Conservation (phyloP, 2,113 vertebrate species). For the Prochilodus magdalenae region DNA sequence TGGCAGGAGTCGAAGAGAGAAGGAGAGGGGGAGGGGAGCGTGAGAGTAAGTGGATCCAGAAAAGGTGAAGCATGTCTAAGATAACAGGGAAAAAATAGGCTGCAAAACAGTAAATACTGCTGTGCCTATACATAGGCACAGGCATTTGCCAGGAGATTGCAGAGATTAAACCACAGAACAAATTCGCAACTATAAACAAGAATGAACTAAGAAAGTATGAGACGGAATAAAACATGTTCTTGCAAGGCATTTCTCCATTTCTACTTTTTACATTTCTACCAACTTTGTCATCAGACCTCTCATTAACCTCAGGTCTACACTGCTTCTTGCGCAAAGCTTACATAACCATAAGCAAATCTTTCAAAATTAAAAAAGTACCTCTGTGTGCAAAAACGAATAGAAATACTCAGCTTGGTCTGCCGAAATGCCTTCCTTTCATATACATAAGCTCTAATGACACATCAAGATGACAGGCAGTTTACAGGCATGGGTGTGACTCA, state of each 20-base stretch:
- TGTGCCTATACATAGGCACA: background rate
- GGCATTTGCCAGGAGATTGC: background rate
- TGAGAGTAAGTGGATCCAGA: background rate
- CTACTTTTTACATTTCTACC: background rate
- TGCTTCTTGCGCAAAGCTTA: background rate
- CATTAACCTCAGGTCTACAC: constrained; percentile 4
- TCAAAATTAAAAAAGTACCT: background rate
- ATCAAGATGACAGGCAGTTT: background rate
- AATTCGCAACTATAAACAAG: background rate
- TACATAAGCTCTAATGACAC: background rate
- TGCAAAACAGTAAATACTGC: background rate
- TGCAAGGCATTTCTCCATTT: background rate
- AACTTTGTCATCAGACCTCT: background rate
- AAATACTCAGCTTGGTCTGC: background rate
- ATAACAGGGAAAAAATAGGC: background rate
- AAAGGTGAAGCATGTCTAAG: background rate
- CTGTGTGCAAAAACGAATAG: background rate
- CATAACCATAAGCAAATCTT: background rate
- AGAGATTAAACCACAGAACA: background rate
- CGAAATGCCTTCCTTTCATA: background rate
- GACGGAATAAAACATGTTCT: background rate
- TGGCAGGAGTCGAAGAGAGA: constrained; percentile 46
- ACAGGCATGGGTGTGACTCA: constrained; percentile 18
- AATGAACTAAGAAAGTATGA: background rate
- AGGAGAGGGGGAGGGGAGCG: constrained; percentile 23